These are phyloP conservation scores for Phocides pigmalion DNA, from an alignment of 1,140 invertebrate genomes.

Conservation along the genomic window DNA sequence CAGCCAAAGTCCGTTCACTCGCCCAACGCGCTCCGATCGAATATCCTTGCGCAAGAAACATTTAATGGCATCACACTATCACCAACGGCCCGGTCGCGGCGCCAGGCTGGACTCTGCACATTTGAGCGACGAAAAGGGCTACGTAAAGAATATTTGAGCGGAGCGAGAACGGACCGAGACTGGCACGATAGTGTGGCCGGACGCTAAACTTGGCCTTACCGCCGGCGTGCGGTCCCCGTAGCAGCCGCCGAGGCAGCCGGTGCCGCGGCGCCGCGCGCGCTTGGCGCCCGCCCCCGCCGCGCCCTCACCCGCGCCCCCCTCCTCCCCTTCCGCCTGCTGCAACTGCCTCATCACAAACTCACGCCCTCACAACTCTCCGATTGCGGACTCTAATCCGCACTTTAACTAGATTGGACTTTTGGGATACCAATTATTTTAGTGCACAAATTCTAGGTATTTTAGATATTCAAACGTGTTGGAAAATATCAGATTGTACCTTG, in stretches of 20 bases:
- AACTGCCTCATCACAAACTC: conserved; percentile 63
- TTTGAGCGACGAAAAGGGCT: not conserved
- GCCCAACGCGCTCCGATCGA: not conserved
- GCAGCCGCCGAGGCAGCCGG: conserved; percentile 85
- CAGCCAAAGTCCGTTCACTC: not conserved
- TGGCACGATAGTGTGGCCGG: not conserved
- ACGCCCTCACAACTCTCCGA: conserved; percentile 27
- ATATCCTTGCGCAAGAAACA: not conserved
- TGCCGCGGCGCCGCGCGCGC: conserved; percentile 53
- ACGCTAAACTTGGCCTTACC: conserved; percentile 73
- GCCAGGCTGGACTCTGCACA: not conserved
- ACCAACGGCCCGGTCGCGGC: too few species aligned
- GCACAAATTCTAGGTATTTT: not conserved
- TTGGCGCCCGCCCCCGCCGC: conserved; percentile 77
- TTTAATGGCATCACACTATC: too few species aligned
- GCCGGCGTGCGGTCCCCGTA: conserved; percentile 85
- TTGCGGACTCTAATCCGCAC: conserved; percentile 32
- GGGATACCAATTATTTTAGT: conserved; percentile 5
- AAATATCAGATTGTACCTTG: conserved; percentile 1
- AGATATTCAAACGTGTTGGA: too few species aligned
- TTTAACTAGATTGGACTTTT: not conserved
- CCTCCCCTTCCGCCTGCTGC: conserved; percentile 82
- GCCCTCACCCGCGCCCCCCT: conserved; percentile 78
- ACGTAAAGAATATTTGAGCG: not conserved
- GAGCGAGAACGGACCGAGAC: not conserved